These are phyloP conservation scores for Volucella bombylans DNA, from an alignment of 2,888 invertebrate genomes.

Conservation along the genomic window DNA sequence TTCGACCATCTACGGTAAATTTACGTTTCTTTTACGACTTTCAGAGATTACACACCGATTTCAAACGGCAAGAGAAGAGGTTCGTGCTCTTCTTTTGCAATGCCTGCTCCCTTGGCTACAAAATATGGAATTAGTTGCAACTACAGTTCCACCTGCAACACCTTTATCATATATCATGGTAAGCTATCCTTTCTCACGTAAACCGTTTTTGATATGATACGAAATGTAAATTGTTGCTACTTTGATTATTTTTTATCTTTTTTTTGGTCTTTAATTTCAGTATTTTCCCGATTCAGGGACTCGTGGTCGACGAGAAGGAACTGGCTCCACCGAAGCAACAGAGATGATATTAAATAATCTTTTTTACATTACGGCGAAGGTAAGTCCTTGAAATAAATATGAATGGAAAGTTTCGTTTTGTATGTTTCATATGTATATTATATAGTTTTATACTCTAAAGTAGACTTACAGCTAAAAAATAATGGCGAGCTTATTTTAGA, in stretches of 20 bases:
- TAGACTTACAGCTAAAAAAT: no score
- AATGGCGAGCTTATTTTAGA: no score
- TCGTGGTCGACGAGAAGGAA: slow-evolving; percentile 92
- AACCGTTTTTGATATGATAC: slow-evolving; percentile 66
- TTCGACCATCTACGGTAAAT: neutral
- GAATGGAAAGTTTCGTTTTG: neutral
- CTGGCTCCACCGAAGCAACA: slow-evolving; percentile 99
- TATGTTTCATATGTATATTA: neutral
- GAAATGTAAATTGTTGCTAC: slow-evolving; percentile 37
- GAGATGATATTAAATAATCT: slow-evolving; percentile 99
- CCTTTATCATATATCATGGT: slow-evolving; percentile 93
- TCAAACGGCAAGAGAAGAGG: slow-evolving; percentile 96
- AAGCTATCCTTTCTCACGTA: slow-evolving; percentile 74
- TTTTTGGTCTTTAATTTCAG: slow-evolving; percentile 77
- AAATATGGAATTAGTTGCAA: slow-evolving; percentile 99
- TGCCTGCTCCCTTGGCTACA: slow-evolving; percentile 98
- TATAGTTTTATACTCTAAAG: neutral
- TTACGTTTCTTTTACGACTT: slow-evolving; percentile 72
- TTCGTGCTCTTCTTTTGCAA: slow-evolving; percentile 94
- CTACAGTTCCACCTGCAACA: slow-evolving; percentile 95
- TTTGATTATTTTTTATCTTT: slow-evolving; percentile 6
- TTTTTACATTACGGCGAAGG: slow-evolving; percentile 98
- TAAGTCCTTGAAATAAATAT: slow-evolving; percentile 80
- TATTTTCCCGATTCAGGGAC: slow-evolving; percentile 87
- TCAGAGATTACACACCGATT: slow-evolving; percentile 98